These are phyloP conservation scores for Galeopsomyia nigrocyanea DNA, from an alignment of 2,888 invertebrate species.

Conservation along the genomic window DNA sequence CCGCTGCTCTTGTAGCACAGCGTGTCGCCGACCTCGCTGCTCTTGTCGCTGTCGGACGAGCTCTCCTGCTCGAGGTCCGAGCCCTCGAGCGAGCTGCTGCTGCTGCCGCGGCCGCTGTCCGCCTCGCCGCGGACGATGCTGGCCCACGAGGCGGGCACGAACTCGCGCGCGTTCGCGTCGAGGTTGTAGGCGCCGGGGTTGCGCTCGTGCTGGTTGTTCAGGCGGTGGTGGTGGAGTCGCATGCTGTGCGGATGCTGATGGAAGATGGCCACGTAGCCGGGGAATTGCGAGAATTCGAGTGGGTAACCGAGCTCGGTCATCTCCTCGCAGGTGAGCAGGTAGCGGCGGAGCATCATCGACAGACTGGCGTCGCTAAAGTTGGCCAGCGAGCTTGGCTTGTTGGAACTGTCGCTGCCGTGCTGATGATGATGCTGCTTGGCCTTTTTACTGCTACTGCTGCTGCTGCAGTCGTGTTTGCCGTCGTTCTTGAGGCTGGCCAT, in stretches of 20 bases:
- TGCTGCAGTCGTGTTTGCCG: no score
- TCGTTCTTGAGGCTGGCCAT: no score
- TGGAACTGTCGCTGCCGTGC: no score
- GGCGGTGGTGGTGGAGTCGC: slow-evolving; percentile 51
- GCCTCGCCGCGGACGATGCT: slow-evolving; percentile 51
- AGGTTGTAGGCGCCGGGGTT: slow-evolving; percentile 59
- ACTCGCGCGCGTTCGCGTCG: slow-evolving; percentile 79
- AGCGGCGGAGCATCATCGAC: slow-evolving; percentile 73
- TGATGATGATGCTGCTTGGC: no score
- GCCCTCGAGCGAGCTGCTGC: slow-evolving; percentile 57
- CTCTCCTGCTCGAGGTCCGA: slow-evolving; percentile 60
- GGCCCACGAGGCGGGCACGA: slow-evolving; percentile 71
- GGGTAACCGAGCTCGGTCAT: slow-evolving; percentile 81
- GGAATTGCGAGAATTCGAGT: slow-evolving; percentile 74
- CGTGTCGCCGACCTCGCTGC: slow-evolving; percentile 54
- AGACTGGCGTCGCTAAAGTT: slow-evolving; percentile 71
- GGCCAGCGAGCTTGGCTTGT: no score
- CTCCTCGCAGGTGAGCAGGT: slow-evolving; percentile 75
- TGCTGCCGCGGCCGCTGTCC: slow-evolving; percentile 60
- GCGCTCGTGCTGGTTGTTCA: slow-evolving; percentile 66
- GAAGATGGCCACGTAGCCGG: slow-evolving; percentile 76
- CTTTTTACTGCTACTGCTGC: no score
- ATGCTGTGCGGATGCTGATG: slow-evolving; percentile 34
- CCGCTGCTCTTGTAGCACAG: slow-evolving; percentile 9
- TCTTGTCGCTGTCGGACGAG: slow-evolving; percentile 60